phyloP scores from a whole-genome alignment of 2,888 invertebrate genomes.

The Prenolepis imparis region DNA sequence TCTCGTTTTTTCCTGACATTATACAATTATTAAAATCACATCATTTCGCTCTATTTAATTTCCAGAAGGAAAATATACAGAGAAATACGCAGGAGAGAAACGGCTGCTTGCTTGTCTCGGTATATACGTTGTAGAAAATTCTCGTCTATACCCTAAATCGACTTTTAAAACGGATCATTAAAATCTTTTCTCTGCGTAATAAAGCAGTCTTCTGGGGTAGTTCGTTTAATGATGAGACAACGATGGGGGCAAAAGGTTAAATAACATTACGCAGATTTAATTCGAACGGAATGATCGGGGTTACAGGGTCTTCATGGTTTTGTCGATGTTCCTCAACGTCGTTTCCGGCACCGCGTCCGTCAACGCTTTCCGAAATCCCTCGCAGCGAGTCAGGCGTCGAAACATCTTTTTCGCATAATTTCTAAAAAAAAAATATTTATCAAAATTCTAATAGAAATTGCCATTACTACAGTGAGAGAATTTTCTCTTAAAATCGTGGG shows the following conservation, averaged over 20 bases:
- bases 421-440: constrained; percentile 80
- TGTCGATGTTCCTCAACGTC: constrained; percentile 94
- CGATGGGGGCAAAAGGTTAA: neutral
- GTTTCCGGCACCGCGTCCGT: constrained; percentile 93
- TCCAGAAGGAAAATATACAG: constrained; percentile 17
- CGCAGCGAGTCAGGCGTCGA: constrained; percentile 90
- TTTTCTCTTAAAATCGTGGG: no score
- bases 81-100: neutral
- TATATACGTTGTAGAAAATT: constrained; percentile 29
- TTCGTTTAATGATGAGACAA: constrained; percentile 11
- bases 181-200: constrained; percentile 20
- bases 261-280: constrained; percentile 27
- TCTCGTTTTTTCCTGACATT: neutral
- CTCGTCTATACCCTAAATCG: constrained; percentile 10
- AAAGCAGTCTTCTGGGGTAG: constrained; percentile 43
- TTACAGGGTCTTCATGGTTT: constrained; percentile 90
- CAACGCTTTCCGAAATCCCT: constrained; percentile 92
- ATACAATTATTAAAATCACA: neutral
- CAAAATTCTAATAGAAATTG: neutral
- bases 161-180: constrained; percentile 15
- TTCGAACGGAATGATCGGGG: constrained; percentile 12
- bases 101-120: constrained; percentile 6
- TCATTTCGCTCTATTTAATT: constrained; percentile 22
- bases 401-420: constrained; percentile 93
- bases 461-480: no score